Conservation (phyloP, 2,113 vertebrate genomes). For the Lophura nycthemera region DNA sequence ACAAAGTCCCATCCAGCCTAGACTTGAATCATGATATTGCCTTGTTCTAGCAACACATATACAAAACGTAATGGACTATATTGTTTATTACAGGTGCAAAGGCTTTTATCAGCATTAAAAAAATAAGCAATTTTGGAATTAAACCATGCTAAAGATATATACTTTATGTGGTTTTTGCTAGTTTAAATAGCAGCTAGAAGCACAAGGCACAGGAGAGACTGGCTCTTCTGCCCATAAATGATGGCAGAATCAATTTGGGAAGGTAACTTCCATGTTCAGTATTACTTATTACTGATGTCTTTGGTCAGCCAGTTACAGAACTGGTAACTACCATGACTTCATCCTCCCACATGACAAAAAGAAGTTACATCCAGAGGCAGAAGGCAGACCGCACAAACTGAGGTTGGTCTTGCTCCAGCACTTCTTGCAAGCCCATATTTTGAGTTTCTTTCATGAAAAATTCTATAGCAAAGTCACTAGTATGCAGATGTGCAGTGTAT, state of each 20-base stretch:
- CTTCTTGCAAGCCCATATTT: background rate
- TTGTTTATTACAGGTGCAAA: background rate
- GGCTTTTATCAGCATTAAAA: accelerated
- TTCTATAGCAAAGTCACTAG: background rate
- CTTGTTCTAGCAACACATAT: background rate
- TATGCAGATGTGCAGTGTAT: background rate
- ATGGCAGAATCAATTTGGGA: background rate
- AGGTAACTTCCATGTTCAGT: background rate
- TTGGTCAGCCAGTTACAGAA: background rate
- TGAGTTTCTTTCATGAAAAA: background rate
- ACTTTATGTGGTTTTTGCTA: background rate
- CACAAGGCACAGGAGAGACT: accelerated
- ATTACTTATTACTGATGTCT: background rate
- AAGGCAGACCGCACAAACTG: background rate
- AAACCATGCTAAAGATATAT: background rate
- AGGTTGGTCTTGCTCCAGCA: background rate
- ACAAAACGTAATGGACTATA: background rate
- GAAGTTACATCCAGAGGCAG: background rate
- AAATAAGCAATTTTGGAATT: background rate
- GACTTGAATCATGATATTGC: background rate
- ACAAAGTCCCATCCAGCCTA: background rate
- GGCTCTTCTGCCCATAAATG: background rate
- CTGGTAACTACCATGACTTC: background rate
- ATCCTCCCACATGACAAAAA: background rate
- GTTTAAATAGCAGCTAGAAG: background rate